These are phyloP conservation scores for Smutsia gigantea DNA, from an alignment of 2,797 vertebrate genomes.

Conservation along the genomic window DNA sequence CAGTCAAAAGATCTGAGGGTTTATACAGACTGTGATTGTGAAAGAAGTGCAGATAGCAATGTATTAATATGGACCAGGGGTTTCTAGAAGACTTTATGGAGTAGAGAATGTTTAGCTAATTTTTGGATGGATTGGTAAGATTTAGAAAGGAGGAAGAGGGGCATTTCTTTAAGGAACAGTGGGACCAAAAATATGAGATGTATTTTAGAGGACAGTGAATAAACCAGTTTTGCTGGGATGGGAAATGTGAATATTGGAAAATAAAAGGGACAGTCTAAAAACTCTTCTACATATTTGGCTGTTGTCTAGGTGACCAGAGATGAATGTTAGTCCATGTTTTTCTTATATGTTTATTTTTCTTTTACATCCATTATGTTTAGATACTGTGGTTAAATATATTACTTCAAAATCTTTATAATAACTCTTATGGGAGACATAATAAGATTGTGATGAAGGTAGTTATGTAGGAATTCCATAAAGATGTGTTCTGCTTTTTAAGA, in stretches of 20 bases:
- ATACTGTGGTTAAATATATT: not conserved
- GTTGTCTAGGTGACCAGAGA: not conserved
- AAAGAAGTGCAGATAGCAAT: not conserved
- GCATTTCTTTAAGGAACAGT: not conserved
- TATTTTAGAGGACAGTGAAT: not conserved
- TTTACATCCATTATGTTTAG: not conserved
- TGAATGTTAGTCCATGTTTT: not conserved
- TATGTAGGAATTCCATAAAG: not conserved
- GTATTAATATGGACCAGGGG: not conserved
- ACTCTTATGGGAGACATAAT: constrained; percentile 1
- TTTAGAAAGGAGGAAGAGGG: not conserved
- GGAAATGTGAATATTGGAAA: not conserved
- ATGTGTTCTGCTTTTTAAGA: not conserved
- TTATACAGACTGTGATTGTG: not conserved
- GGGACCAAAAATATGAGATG: not conserved
- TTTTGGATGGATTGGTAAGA: not conserved
- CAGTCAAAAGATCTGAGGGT: not conserved
- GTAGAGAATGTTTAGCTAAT: not conserved
- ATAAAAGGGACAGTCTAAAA: not conserved
- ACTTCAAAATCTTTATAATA: constrained; percentile 21
- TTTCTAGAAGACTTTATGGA: not conserved
- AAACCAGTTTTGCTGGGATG: not conserved
- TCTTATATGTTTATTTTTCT: constrained; percentile 17
- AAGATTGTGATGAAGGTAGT: not conserved
- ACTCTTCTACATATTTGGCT: not conserved